Evolutionary conservation across 1,140 invertebrate species (phyloP).

Genomic region (Parapsyche elsis): DNA sequence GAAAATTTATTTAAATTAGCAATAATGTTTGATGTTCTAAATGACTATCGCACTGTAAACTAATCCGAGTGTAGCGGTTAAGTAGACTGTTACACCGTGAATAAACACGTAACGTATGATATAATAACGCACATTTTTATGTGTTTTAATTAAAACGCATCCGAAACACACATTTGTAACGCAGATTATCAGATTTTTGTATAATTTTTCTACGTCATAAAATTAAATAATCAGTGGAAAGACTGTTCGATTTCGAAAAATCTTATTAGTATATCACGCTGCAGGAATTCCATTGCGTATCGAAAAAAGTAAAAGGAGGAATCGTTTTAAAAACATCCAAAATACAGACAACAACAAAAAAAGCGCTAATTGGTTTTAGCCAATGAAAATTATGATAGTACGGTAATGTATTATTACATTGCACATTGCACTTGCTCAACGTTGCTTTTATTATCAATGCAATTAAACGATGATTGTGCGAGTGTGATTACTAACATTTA

Average conservation of each 20-base stretch:
- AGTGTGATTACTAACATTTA: too few relatives aligned
- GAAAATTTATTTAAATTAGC: too few relatives aligned
- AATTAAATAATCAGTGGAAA: not conserved
- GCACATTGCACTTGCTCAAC: too few relatives aligned
- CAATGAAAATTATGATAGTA: too few relatives aligned
- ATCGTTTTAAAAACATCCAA: too few relatives aligned
- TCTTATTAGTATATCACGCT: not conserved
- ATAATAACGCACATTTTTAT: constrained; percentile 18
- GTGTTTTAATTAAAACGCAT: not conserved
- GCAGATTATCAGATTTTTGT: not conserved
- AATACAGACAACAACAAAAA: too few relatives aligned
- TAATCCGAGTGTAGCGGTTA: not conserved
- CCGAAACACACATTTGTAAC: not conserved
- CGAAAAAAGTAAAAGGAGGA: too few relatives aligned
- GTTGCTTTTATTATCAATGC: too few relatives aligned
- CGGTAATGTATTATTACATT: too few relatives aligned
- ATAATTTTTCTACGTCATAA: not conserved
- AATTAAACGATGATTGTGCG: too few relatives aligned
- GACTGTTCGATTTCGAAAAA: constrained; percentile 19
- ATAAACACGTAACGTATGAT: constrained; percentile 27
- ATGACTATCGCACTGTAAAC: not conserved
- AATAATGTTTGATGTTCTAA: not conserved
- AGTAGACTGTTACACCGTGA: constrained; percentile 21
- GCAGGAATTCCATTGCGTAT: not conserved
- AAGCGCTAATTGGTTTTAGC: too few relatives aligned